Conservation (phyloP, 1,140 invertebrate genomes). For the Oryzaephilus surinamensis region DNA sequence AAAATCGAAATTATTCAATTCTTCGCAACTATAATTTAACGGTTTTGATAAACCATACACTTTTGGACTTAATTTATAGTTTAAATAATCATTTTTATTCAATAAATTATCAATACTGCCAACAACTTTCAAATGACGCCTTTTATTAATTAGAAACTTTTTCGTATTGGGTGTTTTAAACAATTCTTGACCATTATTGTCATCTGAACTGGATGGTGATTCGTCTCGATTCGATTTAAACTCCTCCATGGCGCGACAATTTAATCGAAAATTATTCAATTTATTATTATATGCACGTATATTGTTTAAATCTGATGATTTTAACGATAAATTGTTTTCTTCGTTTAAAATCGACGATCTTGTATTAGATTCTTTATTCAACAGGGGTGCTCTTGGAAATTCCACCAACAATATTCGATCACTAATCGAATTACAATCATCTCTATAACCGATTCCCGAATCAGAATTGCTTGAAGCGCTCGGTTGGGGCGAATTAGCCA, state of each 20-base stretch:
- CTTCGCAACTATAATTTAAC: constrained; percentile 47
- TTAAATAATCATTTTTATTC: constrained; percentile 15
- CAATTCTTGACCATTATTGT: constrained; percentile 6
- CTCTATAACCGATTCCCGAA: constrained; percentile 78
- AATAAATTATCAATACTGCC: constrained; percentile 27
- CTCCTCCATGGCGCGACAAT: constrained; percentile 20
- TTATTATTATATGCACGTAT: too few relatives aligned
- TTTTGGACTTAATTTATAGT: constrained; percentile 47
- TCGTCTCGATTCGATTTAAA: constrained; percentile 4
- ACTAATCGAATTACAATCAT: constrained; percentile 63
- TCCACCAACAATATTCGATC: constrained; percentile 75
- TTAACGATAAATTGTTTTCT: constrained; percentile 14
- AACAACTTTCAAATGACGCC: too few relatives aligned
- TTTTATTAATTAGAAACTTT: constrained; percentile 24
- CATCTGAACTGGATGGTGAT: constrained; percentile 28
- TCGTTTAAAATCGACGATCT: too few relatives aligned
- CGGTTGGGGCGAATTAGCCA: constrained; percentile 68
- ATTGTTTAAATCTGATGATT: too few relatives aligned
- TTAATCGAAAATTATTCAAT: constrained; percentile 28
- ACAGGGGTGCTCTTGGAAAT: too few relatives aligned
- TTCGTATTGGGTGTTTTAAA: constrained; percentile 27
- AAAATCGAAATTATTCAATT: constrained; percentile 36
- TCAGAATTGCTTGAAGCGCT: constrained; percentile 89
- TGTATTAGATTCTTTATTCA: too few relatives aligned
- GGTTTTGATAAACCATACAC: constrained; percentile 40